Conservation (phyloP, 2,888 invertebrate genomes). For the Nephrotoma flavescens region DNA sequence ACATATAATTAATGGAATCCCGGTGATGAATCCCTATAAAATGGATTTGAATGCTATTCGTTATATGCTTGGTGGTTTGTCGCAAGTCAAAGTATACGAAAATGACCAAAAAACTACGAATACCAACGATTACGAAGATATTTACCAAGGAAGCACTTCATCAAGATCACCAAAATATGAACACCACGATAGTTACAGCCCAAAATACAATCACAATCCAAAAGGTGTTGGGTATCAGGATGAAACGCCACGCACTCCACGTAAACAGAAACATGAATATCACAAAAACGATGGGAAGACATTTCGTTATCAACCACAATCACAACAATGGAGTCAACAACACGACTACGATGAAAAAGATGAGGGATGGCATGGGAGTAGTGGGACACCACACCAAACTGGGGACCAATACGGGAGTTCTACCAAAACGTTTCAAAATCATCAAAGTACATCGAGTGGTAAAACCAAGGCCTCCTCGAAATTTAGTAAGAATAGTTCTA, state of each 20-base stretch:
- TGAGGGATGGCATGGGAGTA: background rate
- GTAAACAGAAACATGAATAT: background rate
- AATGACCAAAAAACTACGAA: background rate
- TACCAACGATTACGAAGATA: background rate
- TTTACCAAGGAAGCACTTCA: background rate
- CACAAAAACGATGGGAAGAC: background rate
- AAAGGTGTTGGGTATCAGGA: slow-evolving; percentile 31
- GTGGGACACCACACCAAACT: background rate
- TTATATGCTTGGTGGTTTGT: slow-evolving; percentile 9
- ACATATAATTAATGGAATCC: slow-evolving; percentile 34
- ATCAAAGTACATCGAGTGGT: background rate
- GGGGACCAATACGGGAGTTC: background rate
- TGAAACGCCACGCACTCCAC: background rate
- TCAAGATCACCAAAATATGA: slow-evolving; percentile 10
- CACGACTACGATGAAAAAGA: background rate
- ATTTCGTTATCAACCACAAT: background rate
- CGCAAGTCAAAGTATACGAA: slow-evolving; percentile 8
- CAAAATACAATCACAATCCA: slow-evolving; percentile 30
- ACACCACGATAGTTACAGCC: slow-evolving; percentile 28
- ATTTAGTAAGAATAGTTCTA: background rate
- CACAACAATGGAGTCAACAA: background rate
- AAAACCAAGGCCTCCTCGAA: background rate
- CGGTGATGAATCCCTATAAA: slow-evolving; percentile 38
- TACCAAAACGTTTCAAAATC: background rate
- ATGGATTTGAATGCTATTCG: slow-evolving; percentile 29